Conservation (phyloP, 2,888 invertebrate genomes). For the Ashinkailepas kermadecensis region DNA sequence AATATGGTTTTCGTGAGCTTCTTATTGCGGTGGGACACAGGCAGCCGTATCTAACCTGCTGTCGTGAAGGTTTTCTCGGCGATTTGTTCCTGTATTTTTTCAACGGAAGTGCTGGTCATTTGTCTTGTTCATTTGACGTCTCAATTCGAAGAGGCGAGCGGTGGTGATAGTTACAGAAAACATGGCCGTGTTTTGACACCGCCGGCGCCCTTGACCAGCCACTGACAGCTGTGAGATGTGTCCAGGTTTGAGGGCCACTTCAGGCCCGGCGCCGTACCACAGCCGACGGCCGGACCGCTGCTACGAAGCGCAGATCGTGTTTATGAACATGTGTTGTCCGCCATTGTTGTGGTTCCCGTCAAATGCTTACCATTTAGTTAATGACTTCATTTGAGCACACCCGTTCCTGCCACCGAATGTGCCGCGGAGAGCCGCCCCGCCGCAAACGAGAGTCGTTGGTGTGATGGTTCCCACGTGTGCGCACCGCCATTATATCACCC, state of each 20-base stretch:
- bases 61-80: no score
- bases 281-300: no score
- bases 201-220: no score
- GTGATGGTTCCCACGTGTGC: neutral
- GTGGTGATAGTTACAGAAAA: neutral
- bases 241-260: no score
- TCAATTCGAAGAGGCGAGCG: neutral
- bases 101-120: neutral
- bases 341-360: neutral
- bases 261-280: no score
- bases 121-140: neutral
- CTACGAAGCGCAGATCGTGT: no score
- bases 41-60: no score
- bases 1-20: no score
- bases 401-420: neutral
- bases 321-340: neutral
- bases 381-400: neutral
- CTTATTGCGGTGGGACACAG: no score
- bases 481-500: neutral
- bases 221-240: no score
- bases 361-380: neutral
- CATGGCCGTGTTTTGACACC: slow-evolving; percentile 2
- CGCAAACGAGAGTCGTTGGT: neutral
- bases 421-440: neutral
- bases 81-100: neutral